These are phyloP conservation scores for Ophiodon elongatus DNA, from an alignment of 2,113 vertebrate genomes.

Conservation along the genomic window DNA sequence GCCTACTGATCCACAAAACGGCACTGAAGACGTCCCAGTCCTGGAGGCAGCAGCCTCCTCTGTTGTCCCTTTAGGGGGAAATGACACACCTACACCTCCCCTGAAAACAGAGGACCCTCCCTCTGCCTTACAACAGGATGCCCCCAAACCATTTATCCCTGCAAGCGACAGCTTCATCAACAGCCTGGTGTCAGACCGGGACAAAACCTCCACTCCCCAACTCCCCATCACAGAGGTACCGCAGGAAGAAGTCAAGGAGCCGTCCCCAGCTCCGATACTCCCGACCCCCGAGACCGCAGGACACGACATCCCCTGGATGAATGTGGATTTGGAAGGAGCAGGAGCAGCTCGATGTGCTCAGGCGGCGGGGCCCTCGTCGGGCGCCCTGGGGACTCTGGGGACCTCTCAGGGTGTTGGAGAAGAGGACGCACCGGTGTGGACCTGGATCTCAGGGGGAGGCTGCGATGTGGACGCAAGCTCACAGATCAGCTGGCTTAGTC, in stretches of 20 bases:
- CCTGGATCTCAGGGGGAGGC: slow-evolving; percentile 93
- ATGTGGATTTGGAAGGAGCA: slow-evolving; percentile 92
- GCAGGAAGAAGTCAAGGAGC: slow-evolving; percentile 50
- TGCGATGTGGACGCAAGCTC: slow-evolving; percentile 88
- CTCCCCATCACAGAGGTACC: slow-evolving; percentile 46
- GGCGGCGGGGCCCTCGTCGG: neutral
- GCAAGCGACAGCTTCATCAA: slow-evolving; percentile 86
- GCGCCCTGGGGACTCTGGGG: slow-evolving; percentile 84
- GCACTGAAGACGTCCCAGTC: slow-evolving; percentile 41
- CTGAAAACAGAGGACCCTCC: slow-evolving; percentile 22
- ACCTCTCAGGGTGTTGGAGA: slow-evolving; percentile 82
- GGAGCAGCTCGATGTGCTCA: slow-evolving; percentile 57
- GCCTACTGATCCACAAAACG: slow-evolving; percentile 40
- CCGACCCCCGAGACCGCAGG: slow-evolving; percentile 43
- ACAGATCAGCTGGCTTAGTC: slow-evolving; percentile 89
- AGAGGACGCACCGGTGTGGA: slow-evolving; percentile 88
- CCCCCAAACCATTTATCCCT: slow-evolving; percentile 75
- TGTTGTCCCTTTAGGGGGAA: slow-evolving; percentile 60
- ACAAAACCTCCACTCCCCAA: slow-evolving; percentile 42
- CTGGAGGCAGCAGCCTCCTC: slow-evolving; percentile 69
- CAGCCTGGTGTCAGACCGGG: slow-evolving; percentile 82
- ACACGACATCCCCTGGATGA: slow-evolving; percentile 89
- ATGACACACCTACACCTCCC: slow-evolving; percentile 16
- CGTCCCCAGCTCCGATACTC: slow-evolving; percentile 19
- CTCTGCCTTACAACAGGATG: slow-evolving; percentile 25